Base-by-base conservation (phyloP, 2,797 vertebrate species). In the Poliocrania exsul region DNA sequence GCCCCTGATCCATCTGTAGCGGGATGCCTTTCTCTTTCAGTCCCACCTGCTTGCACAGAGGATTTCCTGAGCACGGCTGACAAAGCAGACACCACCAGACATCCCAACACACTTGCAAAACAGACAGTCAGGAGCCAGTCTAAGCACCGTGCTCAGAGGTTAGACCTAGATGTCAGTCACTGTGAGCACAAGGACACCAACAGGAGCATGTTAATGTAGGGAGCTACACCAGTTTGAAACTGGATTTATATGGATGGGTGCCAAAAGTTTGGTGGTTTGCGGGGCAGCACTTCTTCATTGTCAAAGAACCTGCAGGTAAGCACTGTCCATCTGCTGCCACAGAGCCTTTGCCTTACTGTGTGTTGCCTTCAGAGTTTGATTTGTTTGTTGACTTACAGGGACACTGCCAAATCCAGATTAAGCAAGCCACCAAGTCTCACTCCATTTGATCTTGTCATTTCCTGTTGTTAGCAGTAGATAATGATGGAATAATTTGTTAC, bases 21-120 rank as follows among this genome's bases (percentile, higher is more conserved):
- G 6, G 1, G 2, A n/a, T 58, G 29, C 38, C 26, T 80, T 12
- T 12, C 44, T 57, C 42, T 50, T 67, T 61, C 9, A 9, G n/a
- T 56, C 65, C 61, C 78, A 54, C 16, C 42, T 71, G 42, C 37
- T 46, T 38, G 29, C 49, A 35, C 18, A 67, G 46, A 23, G 35
- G 8, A 19, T 85, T 57, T 82, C 20, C 56, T 54, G 47, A 62
- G 67, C 1, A 0, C 0, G 0, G 17, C 33, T 3, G 2, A 33
- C 29, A 23, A 3, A 9, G 25, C 25, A 67, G 44, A 66, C 28
- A 71, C 50, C 33, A 25, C 5, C 5, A 23, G 29, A 25, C 29
- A 65, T n/a, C 38, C 44, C 1, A 2, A 11, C 23, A 18, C 2
- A 0, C 24, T 81, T 49, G 16, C 67, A 46, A 53, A 8, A 9